phyloP scores from a whole-genome alignment of 2,797 vertebrate species.

The Clarias pachynema region DNA sequence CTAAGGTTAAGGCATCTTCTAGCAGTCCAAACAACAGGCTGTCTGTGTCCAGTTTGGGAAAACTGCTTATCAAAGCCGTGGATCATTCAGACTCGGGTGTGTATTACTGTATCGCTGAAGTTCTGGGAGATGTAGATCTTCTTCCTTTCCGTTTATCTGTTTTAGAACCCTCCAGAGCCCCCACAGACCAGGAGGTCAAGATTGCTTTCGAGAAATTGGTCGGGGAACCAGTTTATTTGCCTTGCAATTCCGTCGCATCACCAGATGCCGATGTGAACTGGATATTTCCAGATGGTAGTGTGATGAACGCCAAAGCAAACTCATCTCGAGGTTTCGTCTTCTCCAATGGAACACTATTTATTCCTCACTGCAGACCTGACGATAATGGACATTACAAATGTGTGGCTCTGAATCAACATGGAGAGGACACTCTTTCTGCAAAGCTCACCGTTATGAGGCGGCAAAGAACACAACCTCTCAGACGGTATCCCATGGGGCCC shows the following conservation, averaged over 20 bases:
- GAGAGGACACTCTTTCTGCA: conserved; percentile 77
- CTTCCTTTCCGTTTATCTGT: conserved; percentile 77
- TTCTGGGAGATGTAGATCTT: conserved; percentile 75
- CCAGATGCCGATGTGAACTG: conserved; percentile 82
- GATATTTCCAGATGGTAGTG: conserved; percentile 82
- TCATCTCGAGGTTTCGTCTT: conserved; percentile 69
- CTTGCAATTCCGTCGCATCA: conserved; percentile 75
- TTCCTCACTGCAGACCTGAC: conserved; percentile 72
- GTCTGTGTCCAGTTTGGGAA: conserved; percentile 70
- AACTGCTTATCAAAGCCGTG: conserved; percentile 72
- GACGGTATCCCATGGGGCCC: conserved; percentile 66
- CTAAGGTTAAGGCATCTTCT: conserved; percentile 70
- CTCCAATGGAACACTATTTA: conserved; percentile 80
- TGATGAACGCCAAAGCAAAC: conserved; percentile 69
- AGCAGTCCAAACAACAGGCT: conserved; percentile 69
- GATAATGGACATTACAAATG: conserved; percentile 88
- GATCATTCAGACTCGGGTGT: conserved; percentile 78
- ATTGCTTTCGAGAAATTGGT: conserved; percentile 69
- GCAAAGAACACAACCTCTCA: conserved; percentile 62
- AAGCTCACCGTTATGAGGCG: conserved; percentile 75
- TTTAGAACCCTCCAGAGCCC: conserved; percentile 70
- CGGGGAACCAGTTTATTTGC: conserved; percentile 77
- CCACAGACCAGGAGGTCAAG: conserved; percentile 64
- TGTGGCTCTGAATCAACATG: conserved; percentile 83
- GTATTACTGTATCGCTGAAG: conserved; percentile 83